Evolutionary conservation across 1,140 invertebrate genomes (phyloP).

Genomic region (Drosophila takahashii): DNA sequence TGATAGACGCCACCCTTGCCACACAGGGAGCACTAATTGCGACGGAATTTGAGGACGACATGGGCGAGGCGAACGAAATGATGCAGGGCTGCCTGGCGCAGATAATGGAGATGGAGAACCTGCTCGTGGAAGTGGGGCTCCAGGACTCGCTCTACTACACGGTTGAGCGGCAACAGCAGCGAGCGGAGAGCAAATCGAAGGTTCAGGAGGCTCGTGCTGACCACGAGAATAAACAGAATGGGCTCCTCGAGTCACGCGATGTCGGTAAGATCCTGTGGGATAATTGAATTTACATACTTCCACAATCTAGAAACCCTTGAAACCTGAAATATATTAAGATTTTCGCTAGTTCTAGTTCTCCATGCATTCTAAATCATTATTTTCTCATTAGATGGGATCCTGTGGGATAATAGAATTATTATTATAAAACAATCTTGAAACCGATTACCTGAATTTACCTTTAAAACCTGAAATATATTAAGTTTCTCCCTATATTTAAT

Average conservation of each 20-base stretch:
- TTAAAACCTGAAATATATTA: too few relatives aligned
- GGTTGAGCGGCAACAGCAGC: background rate
- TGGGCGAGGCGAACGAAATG: background rate
- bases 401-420: too few relatives aligned
- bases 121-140: background rate
- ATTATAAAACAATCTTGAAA: too few relatives aligned
- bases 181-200: background rate
- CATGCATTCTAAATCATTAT: too few relatives aligned
- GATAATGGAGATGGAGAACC: background rate
- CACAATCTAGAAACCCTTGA: too few relatives aligned
- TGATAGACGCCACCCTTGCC: background rate
- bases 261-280: slow-evolving; percentile 1
- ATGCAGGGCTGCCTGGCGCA: background rate
- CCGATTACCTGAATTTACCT: too few relatives aligned
- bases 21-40: background rate
- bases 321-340: too few relatives aligned
- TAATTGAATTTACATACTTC: too few relatives aligned
- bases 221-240: background rate
- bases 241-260: background rate
- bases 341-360: too few relatives aligned
- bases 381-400: too few relatives aligned
- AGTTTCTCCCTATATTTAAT: too few relatives aligned
- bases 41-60: background rate
- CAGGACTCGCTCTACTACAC: background rate
- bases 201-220: background rate